phyloP scores from a whole-genome alignment of 1,140 invertebrate genomes.

The Coboldia fuscipes region DNA sequence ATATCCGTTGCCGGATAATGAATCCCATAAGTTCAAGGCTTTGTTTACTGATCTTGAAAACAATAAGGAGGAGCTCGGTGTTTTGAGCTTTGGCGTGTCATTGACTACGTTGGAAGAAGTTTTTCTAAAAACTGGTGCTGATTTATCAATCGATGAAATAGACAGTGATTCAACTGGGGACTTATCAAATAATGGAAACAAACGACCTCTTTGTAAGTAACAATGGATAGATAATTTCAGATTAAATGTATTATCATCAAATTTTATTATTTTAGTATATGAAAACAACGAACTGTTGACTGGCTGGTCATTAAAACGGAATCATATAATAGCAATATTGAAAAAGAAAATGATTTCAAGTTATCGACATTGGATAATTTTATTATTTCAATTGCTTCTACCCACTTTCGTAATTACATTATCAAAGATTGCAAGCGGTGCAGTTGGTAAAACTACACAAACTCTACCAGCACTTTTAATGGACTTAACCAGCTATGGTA shows the following conservation, averaged over 20 bases:
- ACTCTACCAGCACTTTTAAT: too few relatives aligned
- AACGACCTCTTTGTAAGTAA: background rate
- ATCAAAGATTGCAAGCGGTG: too few relatives aligned
- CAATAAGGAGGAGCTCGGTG: slow-evolving; percentile 29
- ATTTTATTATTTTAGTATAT: background rate
- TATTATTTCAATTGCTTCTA: too few relatives aligned
- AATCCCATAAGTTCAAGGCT: slow-evolving; percentile 17
- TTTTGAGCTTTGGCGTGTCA: slow-evolving; percentile 33
- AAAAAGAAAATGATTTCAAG: too few relatives aligned
- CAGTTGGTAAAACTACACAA: too few relatives aligned
- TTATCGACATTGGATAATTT: too few relatives aligned
- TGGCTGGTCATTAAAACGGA: too few relatives aligned
- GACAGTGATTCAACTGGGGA: background rate
- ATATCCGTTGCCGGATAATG: slow-evolving; percentile 11
- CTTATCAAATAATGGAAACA: background rate
- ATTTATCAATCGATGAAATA: slow-evolving; percentile 1
- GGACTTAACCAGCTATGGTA: too few relatives aligned
- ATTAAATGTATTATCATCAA: background rate
- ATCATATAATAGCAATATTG: too few relatives aligned
- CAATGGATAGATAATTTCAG: background rate
- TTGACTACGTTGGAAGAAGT: slow-evolving; percentile 82
- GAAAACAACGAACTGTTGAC: background rate
- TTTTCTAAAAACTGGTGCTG: slow-evolving; percentile 33
- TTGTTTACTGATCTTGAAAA: slow-evolving; percentile 37
- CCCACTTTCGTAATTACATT: too few relatives aligned